These are phyloP conservation scores for Danaus chrysippus DNA, from an alignment of 2,888 invertebrate genomes.

Conservation along the genomic window DNA sequence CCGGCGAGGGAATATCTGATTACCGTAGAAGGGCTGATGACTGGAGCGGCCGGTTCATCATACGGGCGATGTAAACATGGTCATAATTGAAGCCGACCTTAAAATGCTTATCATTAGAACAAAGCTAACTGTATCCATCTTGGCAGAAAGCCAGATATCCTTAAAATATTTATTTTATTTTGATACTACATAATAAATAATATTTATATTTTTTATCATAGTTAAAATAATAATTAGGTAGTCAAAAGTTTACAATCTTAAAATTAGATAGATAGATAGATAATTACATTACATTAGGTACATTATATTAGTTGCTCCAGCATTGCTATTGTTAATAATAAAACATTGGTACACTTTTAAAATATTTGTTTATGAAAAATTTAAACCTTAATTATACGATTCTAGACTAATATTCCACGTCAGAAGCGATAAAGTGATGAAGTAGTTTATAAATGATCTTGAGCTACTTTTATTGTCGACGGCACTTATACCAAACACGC, in stretches of 20 bases:
- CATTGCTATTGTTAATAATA: too few species aligned
- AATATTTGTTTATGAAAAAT: slow-evolving; percentile 38
- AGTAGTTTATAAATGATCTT: slow-evolving; percentile 77
- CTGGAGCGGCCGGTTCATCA: slow-evolving; percentile 57
- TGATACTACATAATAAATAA: background rate
- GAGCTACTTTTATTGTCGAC: slow-evolving; percentile 75
- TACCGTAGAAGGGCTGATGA: slow-evolving; percentile 69
- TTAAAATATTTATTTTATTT: background rate
- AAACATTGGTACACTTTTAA: too few species aligned
- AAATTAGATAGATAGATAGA: too few species aligned
- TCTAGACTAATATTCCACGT: slow-evolving; percentile 65
- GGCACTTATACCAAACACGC: slow-evolving; percentile 62
- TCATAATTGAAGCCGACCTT: slow-evolving; percentile 68
- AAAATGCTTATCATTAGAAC: slow-evolving; percentile 62
- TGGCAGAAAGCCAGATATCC: slow-evolving; percentile 13
- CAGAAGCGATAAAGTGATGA: slow-evolving; percentile 75
- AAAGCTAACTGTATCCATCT: slow-evolving; percentile 33
- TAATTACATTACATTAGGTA: too few species aligned
- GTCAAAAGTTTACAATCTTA: too few species aligned
- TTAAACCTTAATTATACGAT: slow-evolving; percentile 48
- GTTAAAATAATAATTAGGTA: too few species aligned
- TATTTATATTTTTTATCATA: background rate
- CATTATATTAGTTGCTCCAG: too few species aligned
- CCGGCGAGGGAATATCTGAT: slow-evolving; percentile 63
- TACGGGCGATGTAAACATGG: slow-evolving; percentile 52